Evolutionary conservation across 2,888 invertebrate species (phyloP).

Genomic region (Ashinkailepas kermadecensis): DNA sequence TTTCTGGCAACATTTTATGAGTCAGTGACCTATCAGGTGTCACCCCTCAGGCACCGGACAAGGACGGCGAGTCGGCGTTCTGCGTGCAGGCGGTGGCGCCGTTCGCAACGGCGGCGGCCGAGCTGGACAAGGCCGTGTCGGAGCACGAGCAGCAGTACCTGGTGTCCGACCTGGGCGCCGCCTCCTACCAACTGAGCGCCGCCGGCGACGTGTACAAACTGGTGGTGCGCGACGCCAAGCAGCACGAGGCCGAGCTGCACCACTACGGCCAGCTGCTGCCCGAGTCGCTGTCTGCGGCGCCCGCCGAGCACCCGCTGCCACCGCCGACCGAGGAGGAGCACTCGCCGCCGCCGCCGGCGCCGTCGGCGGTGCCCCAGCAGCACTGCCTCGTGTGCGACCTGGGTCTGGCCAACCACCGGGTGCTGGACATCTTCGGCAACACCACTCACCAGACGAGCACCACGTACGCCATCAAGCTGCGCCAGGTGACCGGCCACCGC

Average conservation of each 20-base stretch:
- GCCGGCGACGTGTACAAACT: constrained; percentile 17
- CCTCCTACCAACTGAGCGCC: background rate
- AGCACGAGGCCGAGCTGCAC: background rate
- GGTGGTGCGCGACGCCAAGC: constrained; percentile 7
- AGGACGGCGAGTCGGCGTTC: background rate
- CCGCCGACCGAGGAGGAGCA: background rate
- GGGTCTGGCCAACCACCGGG: background rate
- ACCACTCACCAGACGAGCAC: constrained; percentile 17
- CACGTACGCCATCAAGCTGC: constrained; percentile 21
- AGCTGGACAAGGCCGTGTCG: background rate
- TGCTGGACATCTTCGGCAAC: constrained; percentile 13
- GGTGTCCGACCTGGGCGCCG: background rate
- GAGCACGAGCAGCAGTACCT: background rate
- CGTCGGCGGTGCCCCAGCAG: background rate
- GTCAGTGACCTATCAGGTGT: too few species aligned
- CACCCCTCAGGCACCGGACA: background rate
- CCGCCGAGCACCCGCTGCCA: background rate
- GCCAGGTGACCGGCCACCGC: constrained; percentile 1
- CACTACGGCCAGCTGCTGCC: background rate
- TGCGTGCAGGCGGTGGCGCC: constrained; percentile 17
- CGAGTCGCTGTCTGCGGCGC: background rate
- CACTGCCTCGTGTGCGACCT: constrained; percentile 10
- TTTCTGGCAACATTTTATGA: too few species aligned
- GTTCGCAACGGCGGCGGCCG: background rate
- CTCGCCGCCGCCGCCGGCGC: background rate